A percentile compares a stretch with the other conserved stretches of the same genome.
phyloP scores from a whole-genome alignment of 2,113 vertebrate genomes.

The Girardinichthys multiradiatus region DNA sequence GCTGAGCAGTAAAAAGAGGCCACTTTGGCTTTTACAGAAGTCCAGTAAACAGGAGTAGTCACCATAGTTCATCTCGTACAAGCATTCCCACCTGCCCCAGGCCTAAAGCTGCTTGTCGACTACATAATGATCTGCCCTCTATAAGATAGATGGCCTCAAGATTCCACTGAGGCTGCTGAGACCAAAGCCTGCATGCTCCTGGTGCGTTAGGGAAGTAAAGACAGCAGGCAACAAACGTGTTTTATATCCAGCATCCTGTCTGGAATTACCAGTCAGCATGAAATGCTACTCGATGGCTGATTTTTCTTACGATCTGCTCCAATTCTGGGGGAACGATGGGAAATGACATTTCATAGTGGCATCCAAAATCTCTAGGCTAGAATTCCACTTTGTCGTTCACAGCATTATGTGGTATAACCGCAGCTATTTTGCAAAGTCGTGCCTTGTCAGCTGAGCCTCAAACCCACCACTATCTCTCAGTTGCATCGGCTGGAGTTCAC shows the following conservation, averaged over 20 bases:
- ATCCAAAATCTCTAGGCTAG: conserved; percentile 18
- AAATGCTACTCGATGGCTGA: conserved; percentile 34
- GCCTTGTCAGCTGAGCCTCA: conserved; percentile 2
- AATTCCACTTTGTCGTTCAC: conserved; percentile 37
- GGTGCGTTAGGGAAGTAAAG: conserved; percentile 57
- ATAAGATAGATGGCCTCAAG: conserved; percentile 78
- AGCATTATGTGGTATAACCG: conserved; percentile 35
- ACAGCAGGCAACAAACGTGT: conserved; percentile 53
- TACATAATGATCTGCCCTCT: conserved; percentile 77
- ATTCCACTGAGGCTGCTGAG: conserved; percentile 60
- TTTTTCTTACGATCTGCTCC: conserved; percentile 35
- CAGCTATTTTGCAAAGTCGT: conserved; percentile 32
- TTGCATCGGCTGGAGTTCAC: conserved; percentile 72
- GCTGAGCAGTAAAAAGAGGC: conserved; percentile 31
- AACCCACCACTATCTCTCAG: conserved; percentile 20
- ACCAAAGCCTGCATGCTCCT: conserved; percentile 42
- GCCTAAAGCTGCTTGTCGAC: conserved; percentile 72
- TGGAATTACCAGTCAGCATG: conserved; percentile 33
- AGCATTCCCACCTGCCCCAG: conserved; percentile 59
- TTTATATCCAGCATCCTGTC: conserved; percentile 47
- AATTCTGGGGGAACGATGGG: background rate
- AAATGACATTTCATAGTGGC: conserved; percentile 4
- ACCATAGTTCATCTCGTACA: conserved; percentile 63
- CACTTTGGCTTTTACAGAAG: conserved; percentile 45
- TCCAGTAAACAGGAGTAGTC: conserved; percentile 57